phyloP scores from a whole-genome alignment of 2,113 vertebrate species.

The Lepisosteus osseus region DNA sequence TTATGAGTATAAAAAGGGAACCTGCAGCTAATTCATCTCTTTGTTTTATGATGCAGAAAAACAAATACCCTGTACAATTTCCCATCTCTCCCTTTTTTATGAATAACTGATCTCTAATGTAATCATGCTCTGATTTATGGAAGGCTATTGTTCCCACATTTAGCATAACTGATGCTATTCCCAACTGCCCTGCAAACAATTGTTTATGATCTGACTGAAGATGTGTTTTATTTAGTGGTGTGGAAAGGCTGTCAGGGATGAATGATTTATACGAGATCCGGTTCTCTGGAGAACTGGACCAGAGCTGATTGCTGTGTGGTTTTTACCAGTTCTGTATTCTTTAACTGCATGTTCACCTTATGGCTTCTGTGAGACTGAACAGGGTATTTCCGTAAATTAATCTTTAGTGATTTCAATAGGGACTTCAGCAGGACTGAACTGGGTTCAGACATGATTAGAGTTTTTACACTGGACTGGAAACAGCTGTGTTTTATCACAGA shows the following conservation, averaged over 20 bases:
- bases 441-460: neutral
- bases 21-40: slow-evolving; percentile 10
- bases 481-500: neutral
- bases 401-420: neutral
- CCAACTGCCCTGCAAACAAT: neutral
- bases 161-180: slow-evolving; percentile 22
- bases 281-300: neutral
- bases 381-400: neutral
- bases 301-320: slow-evolving; percentile 5
- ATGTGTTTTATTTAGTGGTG: slow-evolving; percentile 17
- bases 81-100: slow-evolving; percentile 7
- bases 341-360: neutral
- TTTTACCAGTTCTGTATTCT: neutral
- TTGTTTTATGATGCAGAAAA: slow-evolving; percentile 18
- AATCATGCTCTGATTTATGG: slow-evolving; percentile 30
- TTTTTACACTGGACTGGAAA: neutral
- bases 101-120: slow-evolving; percentile 26
- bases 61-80: slow-evolving; percentile 17
- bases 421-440: neutral
- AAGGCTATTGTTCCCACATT: slow-evolving; percentile 29
- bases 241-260: neutral
- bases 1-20: slow-evolving; percentile 1
- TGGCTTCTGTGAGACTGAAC: neutral
- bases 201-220: slow-evolving; percentile 17
- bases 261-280: neutral